Conservation (phyloP, 1,140 invertebrate genomes). For the Chelonus insularis region DNA sequence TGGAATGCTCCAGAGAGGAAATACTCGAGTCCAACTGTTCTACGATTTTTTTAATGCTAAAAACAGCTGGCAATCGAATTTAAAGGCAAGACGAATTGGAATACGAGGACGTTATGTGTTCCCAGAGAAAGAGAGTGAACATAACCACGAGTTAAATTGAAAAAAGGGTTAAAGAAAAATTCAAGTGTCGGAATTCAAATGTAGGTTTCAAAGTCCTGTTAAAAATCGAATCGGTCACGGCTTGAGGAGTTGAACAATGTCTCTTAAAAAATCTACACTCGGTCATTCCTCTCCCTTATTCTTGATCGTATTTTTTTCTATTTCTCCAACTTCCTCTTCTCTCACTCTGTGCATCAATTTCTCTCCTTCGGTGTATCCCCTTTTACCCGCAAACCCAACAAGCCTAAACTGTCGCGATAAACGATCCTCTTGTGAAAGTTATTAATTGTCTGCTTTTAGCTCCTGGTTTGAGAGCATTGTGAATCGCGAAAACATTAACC, state of each 20-base stretch:
- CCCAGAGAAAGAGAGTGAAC: not conserved
- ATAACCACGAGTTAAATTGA: too few species aligned
- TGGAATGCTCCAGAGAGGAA: too few species aligned
- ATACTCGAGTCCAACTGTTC: too few species aligned
- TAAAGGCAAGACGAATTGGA: conserved; percentile 31
- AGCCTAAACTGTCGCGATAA: conserved; percentile 60
- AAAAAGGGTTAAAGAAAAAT: conserved; percentile 9
- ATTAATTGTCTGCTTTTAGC: conserved; percentile 56
- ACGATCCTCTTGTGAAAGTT: conserved; percentile 57
- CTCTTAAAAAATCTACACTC: conserved; percentile 6
- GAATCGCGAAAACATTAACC: conserved; percentile 56
- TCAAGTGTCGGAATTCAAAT: conserved; percentile 29
- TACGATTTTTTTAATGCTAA: not conserved
- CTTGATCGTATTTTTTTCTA: not conserved
- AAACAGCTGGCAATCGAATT: conserved; percentile 28
- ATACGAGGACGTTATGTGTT: conserved; percentile 31
- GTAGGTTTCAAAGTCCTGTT: conserved; percentile 40
- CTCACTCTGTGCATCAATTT: not conserved
- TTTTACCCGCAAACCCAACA: conserved; percentile 22
- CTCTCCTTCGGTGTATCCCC: conserved; percentile 15
- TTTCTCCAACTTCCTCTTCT: conserved; percentile 6
- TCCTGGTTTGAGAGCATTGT: conserved; percentile 50
- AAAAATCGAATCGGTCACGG: conserved; percentile 60
- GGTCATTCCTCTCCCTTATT: conserved; percentile 8
- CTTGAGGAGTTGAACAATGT: conserved; percentile 55